phyloP scores from a whole-genome alignment of 2,888 invertebrate genomes.

The Mythimna albipuncta region DNA sequence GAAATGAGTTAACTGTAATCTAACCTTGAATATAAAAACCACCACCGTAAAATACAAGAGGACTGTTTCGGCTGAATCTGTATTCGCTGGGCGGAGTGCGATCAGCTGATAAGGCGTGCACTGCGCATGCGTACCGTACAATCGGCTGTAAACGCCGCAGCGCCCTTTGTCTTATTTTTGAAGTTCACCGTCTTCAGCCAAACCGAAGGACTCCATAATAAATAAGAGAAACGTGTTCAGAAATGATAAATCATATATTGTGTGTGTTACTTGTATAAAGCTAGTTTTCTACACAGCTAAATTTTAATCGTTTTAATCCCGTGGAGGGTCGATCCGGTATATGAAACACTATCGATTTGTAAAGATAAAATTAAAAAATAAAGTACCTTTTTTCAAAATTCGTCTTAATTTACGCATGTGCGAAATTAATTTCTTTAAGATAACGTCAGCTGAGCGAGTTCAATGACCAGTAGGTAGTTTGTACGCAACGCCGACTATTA shows the following conservation, averaged over 20 bases:
- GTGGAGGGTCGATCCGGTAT: too few species aligned
- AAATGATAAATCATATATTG: not conserved
- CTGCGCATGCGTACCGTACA: constrained; percentile 80
- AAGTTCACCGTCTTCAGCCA: constrained; percentile 10
- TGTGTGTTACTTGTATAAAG: too few species aligned
- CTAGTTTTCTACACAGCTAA: too few species aligned
- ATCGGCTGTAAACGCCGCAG: constrained; percentile 60
- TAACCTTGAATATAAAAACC: constrained; percentile 62
- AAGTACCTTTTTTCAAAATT: too few species aligned
- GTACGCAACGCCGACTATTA: too few species aligned
- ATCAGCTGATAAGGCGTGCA: constrained; percentile 76
- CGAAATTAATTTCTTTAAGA: too few species aligned
- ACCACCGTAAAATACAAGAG: constrained; percentile 68
- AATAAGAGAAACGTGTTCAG: constrained; percentile 8
- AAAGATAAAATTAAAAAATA: too few species aligned
- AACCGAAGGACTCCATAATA: not conserved
- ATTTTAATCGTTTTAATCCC: too few species aligned
- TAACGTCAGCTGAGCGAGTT: too few species aligned
- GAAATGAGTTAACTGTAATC: constrained; percentile 36
- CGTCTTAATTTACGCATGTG: too few species aligned
- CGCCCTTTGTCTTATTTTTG: constrained; percentile 45
- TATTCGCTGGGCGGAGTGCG: constrained; percentile 72
- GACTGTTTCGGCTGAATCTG: constrained; percentile 55
- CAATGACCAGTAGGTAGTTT: too few species aligned
- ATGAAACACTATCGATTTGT: too few species aligned